Base-by-base conservation (phyloP, 2,113 vertebrate species). In the Bubalus kerabau region DNA sequence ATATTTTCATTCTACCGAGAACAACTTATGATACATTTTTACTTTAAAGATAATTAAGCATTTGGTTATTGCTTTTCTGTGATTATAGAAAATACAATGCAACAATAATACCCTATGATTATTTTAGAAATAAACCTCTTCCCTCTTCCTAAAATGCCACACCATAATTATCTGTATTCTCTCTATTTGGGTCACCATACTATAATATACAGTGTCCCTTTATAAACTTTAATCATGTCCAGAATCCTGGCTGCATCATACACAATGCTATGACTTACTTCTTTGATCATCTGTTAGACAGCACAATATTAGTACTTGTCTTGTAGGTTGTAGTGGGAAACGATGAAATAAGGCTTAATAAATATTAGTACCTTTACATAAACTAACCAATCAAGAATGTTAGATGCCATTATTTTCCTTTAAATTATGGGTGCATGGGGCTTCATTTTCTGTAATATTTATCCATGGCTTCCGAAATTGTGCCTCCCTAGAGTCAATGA, bases 361-460 rank as follows among this genome's bases (percentile, higher is more conserved):
- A 85, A 46, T 89, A 48, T 4, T 15, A 43, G 17, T 92, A 62
- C 8, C 46, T 96, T 85, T 50, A 11, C 43, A 30, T 92, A 52
- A 96, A 97, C 16, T 54, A 92, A 84, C 50, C 43, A 36, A 2
- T 92, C 36, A 76, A 81, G 59, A 36, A 30, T 56, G 2, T 62
- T 57, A 36, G 17, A 36, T 90, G n/a, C 81, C 1, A 52, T 91
- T 96, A 64, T 92, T 96, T 87, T 52, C 23, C 32, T 28, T 85
- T 94, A 40, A 78, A 46, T 1, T 54, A 0, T 67, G 8, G 8
- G 6, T 71, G 2, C 36, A 19, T 19, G 50, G 19, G 7, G 1
- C 28, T 76, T 93, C 96, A n/a, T 91, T 85, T 40, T 95, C 50
- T 90, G 5, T 93, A 80, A 21, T 95, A 26, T 89, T 91, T 48